A percentile compares a stretch with the other conserved stretches of the same genome.
Evolutionary conservation across 2,797 vertebrate species (phyloP).

Genomic region (Cyclura pinguis): DNA sequence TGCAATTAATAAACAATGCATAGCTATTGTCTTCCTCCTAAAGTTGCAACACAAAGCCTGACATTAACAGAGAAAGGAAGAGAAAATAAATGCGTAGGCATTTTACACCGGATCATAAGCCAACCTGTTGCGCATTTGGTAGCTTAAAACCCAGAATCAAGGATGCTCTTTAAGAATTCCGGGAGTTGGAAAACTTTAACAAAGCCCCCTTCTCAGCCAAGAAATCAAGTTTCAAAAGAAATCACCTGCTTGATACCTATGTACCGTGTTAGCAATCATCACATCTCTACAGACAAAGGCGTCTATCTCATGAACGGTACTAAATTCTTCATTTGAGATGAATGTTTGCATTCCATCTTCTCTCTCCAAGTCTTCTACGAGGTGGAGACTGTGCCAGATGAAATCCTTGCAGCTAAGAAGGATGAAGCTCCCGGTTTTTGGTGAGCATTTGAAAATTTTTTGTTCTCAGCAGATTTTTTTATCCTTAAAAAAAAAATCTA

Average conservation of each 20-base stretch:
- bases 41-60: background rate
- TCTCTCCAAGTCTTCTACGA: fast-evolving
- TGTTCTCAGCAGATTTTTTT: conserved; percentile 23
- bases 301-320: too few relatives aligned
- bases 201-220: background rate
- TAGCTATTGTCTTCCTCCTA: background rate
- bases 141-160: too few relatives aligned
- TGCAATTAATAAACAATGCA: background rate
- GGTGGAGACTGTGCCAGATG: fast-evolving
- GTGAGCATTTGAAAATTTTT: background rate
- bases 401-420: background rate
- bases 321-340: background rate
- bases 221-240: background rate
- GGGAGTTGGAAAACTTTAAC: background rate
- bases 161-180: too few relatives aligned
- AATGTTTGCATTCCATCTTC: fast-evolving
- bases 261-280: background rate
- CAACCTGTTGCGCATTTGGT: too few relatives aligned
- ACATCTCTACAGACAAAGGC: background rate
- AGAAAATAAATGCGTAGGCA: too few relatives aligned
- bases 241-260: background rate
- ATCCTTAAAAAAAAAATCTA: background rate
- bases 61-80: background rate
- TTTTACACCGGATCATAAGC: too few relatives aligned
- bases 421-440: background rate